These are phyloP conservation scores for Epistrophe grossulariae DNA, from an alignment of 2,888 invertebrate species.

Conservation along the genomic window DNA sequence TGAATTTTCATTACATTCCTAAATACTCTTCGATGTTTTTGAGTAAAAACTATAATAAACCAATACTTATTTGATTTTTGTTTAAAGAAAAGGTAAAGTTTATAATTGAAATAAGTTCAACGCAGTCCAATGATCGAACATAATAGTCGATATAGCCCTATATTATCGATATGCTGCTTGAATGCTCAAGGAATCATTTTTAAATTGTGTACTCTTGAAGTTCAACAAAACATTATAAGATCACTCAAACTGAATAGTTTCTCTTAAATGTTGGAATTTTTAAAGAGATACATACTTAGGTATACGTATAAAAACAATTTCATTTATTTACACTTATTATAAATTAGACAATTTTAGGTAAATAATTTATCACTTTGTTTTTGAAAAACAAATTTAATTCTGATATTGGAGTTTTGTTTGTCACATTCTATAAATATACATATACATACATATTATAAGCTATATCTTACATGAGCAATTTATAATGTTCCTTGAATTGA, in stretches of 20 bases:
- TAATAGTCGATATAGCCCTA: not conserved
- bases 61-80: no score
- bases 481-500: no score
- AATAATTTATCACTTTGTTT: not conserved
- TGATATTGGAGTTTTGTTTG: not conserved
- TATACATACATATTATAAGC: no score
- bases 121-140: conserved; percentile 14
- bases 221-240: not conserved
- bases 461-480: no score
- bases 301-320: not conserved
- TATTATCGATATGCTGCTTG: not conserved
- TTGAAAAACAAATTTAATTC: not conserved
- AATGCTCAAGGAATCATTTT: not conserved
- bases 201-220: not conserved
- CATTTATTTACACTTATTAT: not conserved
- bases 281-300: not conserved
- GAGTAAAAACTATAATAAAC: no score
- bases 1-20: conserved; percentile 60
- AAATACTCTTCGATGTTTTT: conserved; percentile 48
- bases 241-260: not conserved
- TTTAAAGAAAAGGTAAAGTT: not conserved
- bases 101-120: conserved; percentile 20
- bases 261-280: not conserved
- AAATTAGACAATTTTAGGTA: not conserved
- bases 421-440: no score